These are phyloP conservation scores for Oxyruncus cristatus DNA, from an alignment of 2,113 vertebrate species.

Conservation along the genomic window DNA sequence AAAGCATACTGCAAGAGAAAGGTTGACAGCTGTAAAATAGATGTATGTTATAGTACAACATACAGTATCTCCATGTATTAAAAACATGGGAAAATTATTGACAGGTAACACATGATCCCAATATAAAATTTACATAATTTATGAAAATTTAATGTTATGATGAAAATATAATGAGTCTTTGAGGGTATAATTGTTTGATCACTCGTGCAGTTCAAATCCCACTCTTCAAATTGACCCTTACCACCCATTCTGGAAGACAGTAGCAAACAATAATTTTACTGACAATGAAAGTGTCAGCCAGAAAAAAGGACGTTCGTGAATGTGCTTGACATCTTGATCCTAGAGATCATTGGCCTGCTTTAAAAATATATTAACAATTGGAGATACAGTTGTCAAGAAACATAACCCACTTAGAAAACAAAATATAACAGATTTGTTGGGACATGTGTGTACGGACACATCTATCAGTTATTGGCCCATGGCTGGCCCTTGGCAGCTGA, in stretches of 20 bases:
- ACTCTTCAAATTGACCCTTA: conserved; percentile 19
- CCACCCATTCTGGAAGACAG: background rate
- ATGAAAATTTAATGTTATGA: background rate
- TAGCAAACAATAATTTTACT: conserved; percentile 31
- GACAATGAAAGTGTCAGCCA: background rate
- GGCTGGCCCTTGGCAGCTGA: no score
- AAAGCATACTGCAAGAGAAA: background rate
- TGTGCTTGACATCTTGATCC: background rate
- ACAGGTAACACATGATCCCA: background rate
- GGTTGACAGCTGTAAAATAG: background rate
- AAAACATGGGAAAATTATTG: background rate
- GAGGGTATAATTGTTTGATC: conserved; percentile 25
- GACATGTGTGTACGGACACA: background rate
- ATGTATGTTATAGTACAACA: background rate
- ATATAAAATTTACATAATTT: conserved; percentile 21
- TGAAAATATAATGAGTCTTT: conserved; percentile 8
- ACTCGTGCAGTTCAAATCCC: background rate
- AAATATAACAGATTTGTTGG: background rate
- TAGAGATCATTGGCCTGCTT: background rate
- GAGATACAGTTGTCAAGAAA: background rate
- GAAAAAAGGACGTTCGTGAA: background rate
- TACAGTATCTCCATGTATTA: background rate
- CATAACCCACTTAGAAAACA: background rate
- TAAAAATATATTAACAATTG: background rate
- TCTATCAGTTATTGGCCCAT: no score